Evolutionary conservation across 1,140 invertebrate genomes (phyloP), one percentile per base, ranked within the genome.

Genomic region (Reticulitermes speratus): DNA sequence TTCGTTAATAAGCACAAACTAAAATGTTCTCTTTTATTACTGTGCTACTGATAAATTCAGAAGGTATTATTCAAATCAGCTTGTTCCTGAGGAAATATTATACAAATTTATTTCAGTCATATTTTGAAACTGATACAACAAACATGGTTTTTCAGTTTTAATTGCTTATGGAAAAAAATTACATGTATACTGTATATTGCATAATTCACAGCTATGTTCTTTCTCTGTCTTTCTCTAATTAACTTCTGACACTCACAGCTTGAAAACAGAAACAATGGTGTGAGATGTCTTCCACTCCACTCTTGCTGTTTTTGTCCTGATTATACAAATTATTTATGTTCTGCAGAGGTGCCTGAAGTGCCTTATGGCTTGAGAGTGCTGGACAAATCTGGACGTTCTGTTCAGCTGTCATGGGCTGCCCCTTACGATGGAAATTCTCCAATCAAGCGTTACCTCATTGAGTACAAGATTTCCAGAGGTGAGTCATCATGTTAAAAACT

Each of bases 351-450:
- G 59, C 98, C 98, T 8, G 98, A 99, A 92, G 95, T 97, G 84
- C 97, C 98, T 0, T 96, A 96, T 89, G 96, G 96, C 88, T 91
- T 98, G 30, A 98, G 97, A 91, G 96, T 99, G 38, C 91, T 98
- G 69, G 97, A 98, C 90, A 97, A 98, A 91, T 97, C 96, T 86
- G 97, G 97, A 88, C 94, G 97, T 87, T 96, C 95, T 14, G 96
- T 98, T 82, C 96, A 97, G 89, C 92, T 99, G 6, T 96, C 96
- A 25, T 99, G 98, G 98, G 95, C 95, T 44, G 95, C 96, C 85
- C 97, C 98, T 25, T 99, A 98, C 90, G 96, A 98, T 90, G 98
- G 98, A 87, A 99, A 99, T 91, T 97, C 97, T n/a, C 95, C 96
- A 1, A 96, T 99, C 87, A 97, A 95, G 88, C 94, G 95, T 89